These are phyloP conservation scores for Smittia sp. DNA, from an alignment of 2,888 invertebrate species.

Conservation along the genomic window DNA sequence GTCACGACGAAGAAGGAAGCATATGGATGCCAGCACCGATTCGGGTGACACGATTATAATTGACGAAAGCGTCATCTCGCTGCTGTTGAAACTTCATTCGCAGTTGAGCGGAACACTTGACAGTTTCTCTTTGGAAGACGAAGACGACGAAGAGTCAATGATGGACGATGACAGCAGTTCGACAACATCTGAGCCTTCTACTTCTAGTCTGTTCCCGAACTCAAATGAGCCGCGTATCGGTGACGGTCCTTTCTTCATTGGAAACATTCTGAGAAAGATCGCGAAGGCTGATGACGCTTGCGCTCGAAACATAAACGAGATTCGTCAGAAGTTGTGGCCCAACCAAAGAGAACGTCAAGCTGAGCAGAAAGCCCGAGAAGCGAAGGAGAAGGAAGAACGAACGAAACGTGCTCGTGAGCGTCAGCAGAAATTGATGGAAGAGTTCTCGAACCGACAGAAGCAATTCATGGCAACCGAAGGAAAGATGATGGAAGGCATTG, in stretches of 20 bases:
- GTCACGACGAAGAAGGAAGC: slow-evolving; percentile 28
- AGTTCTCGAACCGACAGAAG: slow-evolving; percentile 87
- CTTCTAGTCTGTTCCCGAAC: slow-evolving; percentile 10
- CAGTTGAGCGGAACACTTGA: slow-evolving; percentile 81
- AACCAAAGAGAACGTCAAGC: slow-evolving; percentile 75
- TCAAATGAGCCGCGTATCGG: slow-evolving; percentile 58
- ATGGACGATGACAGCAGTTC: neutral
- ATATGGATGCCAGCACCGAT: slow-evolving; percentile 40
- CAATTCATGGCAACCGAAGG: slow-evolving; percentile 80
- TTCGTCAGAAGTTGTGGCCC: slow-evolving; percentile 76
- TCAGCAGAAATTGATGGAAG: slow-evolving; percentile 88
- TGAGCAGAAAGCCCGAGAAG: slow-evolving; percentile 64
- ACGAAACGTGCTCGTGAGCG: slow-evolving; percentile 81
- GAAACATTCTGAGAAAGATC: slow-evolving; percentile 73
- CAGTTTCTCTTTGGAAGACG: slow-evolving; percentile 67
- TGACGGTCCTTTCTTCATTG: slow-evolving; percentile 86
- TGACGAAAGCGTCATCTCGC: slow-evolving; percentile 85
- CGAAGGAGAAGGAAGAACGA: slow-evolving; percentile 76
- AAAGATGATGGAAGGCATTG: slow-evolving; percentile 58
- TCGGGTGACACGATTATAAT: slow-evolving; percentile 58
- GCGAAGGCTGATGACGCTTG: slow-evolving; percentile 68
- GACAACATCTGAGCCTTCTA: neutral
- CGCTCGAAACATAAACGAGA: slow-evolving; percentile 66
- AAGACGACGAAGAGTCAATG: slow-evolving; percentile 43
- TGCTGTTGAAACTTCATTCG: slow-evolving; percentile 85